These are phyloP conservation scores for Sylvilagus bachmani DNA, from an alignment of 2,113 vertebrate species.

Conservation along the genomic window DNA sequence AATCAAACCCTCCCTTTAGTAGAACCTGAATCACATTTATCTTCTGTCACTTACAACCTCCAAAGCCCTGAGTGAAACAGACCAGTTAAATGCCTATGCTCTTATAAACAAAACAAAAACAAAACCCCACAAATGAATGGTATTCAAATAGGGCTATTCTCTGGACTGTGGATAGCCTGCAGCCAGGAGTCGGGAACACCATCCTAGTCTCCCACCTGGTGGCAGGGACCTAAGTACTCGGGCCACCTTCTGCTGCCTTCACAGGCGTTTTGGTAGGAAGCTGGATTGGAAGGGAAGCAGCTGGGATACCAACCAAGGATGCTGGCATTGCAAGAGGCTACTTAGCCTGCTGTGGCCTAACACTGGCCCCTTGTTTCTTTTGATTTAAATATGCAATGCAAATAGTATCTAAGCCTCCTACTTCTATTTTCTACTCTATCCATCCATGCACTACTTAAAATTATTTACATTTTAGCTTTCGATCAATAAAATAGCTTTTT, in stretches of 20 bases:
- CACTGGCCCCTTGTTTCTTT: background rate
- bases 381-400: background rate
- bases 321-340: too few species aligned
- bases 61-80: background rate
- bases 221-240: too few species aligned
- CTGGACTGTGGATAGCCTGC: background rate
- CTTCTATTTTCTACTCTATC: constrained; percentile 35
- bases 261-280: too few species aligned
- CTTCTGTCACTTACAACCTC: background rate
- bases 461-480: constrained; percentile 49
- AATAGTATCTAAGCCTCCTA: background rate
- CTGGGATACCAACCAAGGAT: too few species aligned
- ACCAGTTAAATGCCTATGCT: constrained; percentile 40
- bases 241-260: too few species aligned
- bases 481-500: background rate
- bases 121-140: background rate
- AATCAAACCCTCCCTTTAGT: background rate
- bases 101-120: background rate
- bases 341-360: too few species aligned
- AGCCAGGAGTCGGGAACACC: too few species aligned
- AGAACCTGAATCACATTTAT: background rate
- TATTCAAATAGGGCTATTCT: constrained; percentile 18
- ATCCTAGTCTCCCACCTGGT: too few species aligned
- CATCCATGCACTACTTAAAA: constrained; percentile 18
- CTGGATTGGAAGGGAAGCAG: too few species aligned